Evolutionary conservation across 2,113 vertebrate genomes (phyloP), one percentile per base, ranked within the genome.

Genomic region (Coreoperca whiteheadi): DNA sequence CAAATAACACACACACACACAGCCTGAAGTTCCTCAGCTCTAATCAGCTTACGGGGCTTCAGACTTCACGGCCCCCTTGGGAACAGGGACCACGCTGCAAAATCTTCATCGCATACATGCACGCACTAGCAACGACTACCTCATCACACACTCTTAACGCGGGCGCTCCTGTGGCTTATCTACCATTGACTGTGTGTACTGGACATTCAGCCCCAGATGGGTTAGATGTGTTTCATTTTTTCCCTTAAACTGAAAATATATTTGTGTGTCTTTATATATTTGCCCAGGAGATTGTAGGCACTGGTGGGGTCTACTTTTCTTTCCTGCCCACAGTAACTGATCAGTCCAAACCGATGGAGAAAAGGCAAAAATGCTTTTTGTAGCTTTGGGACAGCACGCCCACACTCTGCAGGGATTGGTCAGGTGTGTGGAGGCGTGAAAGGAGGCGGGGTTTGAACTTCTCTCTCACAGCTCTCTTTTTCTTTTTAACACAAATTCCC

Each of bases 41-140:
- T 95, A 95, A 95, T 90, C 94, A 87, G 92, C 94, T 94, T 94
- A 94, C 57, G 73, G 73, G 88, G 67, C 88, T 88, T 88, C 90
- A 93, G 91, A 91, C 82, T 80, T 73, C 23, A 48, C 60, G 81
- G 84, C 70, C 82, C 82, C 61, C 87, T 81, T 77, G 81, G 79
- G 86, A 92, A 87, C 75, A 43, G 78, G 43, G 61, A 76, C 82
- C 75, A 69, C 18, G 81, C 86, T 88, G 81, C 68, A 80, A 86
- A 89, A 88, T 64, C 86, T 91, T 88, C 83, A 82, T 84, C 81
- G 72, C 78, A 66, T 57, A 85, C 75, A 81, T 67, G 61, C 53
- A 61, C 8, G 16, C 53, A 51, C 65, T 34, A 10, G 16, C 39
- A 66, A 16, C 65, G 48, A 72, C 41, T 3, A 50, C 30, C 18